Evolutionary conservation across 2,888 invertebrate species (phyloP).

Genomic region (Monochamus alternatus): DNA sequence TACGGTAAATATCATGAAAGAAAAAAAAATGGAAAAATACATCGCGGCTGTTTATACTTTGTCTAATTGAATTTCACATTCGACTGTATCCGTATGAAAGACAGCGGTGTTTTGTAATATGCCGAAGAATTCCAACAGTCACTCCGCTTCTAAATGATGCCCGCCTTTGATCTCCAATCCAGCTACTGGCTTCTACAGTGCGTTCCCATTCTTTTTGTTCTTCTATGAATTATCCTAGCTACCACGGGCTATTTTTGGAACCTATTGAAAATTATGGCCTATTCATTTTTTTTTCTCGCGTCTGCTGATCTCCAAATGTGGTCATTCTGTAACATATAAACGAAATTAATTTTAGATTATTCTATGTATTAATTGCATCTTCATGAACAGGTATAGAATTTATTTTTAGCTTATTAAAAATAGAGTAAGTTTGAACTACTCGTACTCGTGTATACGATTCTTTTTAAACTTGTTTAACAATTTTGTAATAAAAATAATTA

Average conservation of each 20-base stretch:
- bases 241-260: constrained; percentile 47
- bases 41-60: constrained; percentile 54
- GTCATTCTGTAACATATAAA: not conserved
- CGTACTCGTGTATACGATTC: too few relatives aligned
- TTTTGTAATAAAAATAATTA: too few relatives aligned
- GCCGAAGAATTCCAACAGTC: constrained; percentile 55
- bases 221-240: constrained; percentile 52
- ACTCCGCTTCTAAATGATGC: constrained; percentile 52
- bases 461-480: too few relatives aligned
- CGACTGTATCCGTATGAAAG: constrained; percentile 53
- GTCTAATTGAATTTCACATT: constrained; percentile 55
- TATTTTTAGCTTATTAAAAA: too few relatives aligned
- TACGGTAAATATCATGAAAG: constrained; percentile 14
- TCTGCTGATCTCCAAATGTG: constrained; percentile 19
- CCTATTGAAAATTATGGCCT: constrained; percentile 61
- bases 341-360: constrained; percentile 13
- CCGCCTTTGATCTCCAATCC: constrained; percentile 58
- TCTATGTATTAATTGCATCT: not conserved
- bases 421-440: too few relatives aligned
- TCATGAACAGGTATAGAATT: too few relatives aligned
- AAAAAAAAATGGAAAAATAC: constrained; percentile 35
- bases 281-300: constrained; percentile 47
- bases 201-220: constrained; percentile 49
- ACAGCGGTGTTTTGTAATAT: constrained; percentile 54
- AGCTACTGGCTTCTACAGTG: constrained; percentile 55